phyloP scores from a whole-genome alignment of 2,113 vertebrate genomes.

The Psophia crepitans region DNA sequence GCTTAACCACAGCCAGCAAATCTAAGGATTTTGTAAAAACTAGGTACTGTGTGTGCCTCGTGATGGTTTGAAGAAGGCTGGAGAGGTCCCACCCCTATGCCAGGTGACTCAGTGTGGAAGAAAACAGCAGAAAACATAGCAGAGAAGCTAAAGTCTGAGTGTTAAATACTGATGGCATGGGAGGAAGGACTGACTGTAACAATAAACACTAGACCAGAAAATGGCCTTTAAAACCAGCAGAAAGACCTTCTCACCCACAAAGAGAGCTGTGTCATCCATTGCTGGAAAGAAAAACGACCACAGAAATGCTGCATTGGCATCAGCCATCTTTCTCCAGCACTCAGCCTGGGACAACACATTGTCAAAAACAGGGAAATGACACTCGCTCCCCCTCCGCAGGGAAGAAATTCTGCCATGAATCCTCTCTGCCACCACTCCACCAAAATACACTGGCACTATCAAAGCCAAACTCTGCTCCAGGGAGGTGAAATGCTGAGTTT shows the following conservation, averaged over 20 bases:
- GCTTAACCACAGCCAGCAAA: not conserved
- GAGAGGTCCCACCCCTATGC: not conserved
- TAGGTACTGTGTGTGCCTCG: not conserved
- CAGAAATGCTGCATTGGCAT: not conserved
- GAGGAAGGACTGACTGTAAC: not conserved
- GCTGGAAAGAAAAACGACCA: not conserved
- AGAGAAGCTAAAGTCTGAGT: not conserved
- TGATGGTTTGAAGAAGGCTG: not conserved
- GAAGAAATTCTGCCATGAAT: not conserved
- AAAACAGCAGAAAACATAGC: not conserved
- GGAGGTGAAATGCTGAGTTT: not conserved
- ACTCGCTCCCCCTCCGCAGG: accelerated
- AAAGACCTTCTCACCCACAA: not conserved
- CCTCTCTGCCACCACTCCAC: not conserved
- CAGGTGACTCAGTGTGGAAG: not conserved
- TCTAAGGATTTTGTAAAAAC: not conserved
- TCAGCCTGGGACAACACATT: not conserved
- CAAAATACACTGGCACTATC: not conserved
- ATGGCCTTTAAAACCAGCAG: not conserved
- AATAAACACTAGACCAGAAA: not conserved
- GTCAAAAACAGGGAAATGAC: accelerated
- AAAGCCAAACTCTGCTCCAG: not conserved
- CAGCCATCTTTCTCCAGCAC: not conserved
- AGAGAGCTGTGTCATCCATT: not conserved
- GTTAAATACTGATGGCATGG: not conserved